Conservation (phyloP, 2,888 invertebrate species). For the Pammene aurita region DNA sequence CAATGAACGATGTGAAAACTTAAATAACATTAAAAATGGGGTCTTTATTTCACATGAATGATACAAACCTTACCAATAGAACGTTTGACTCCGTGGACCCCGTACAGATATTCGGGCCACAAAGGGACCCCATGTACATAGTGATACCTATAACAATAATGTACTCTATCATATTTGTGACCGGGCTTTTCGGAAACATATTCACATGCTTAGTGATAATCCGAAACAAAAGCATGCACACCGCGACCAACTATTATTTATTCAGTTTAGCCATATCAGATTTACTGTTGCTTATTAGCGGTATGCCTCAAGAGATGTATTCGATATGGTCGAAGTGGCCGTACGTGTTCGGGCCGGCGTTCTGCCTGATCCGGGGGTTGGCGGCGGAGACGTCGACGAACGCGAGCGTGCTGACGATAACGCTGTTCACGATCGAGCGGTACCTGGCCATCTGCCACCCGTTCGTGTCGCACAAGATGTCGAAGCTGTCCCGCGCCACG, state of each 20-base stretch:
- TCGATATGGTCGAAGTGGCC: conserved; percentile 90
- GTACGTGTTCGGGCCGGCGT: conserved; percentile 89
- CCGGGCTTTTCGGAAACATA: conserved; percentile 91
- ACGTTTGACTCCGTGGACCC: conserved; percentile 57
- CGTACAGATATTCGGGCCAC: conserved; percentile 69
- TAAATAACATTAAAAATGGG: conserved; percentile 16
- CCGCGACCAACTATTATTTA: conserved; percentile 91
- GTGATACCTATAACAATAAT: conserved; percentile 89
- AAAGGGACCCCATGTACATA: conserved; percentile 83
- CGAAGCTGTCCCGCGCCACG: conserved; percentile 92
- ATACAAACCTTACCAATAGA: conserved; percentile 46
- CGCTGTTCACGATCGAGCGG: conserved; percentile 92
- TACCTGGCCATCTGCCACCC: conserved; percentile 86
- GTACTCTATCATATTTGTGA: conserved; percentile 90
- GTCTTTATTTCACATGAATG: conserved; percentile 24
- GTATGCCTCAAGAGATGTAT: conserved; percentile 92
- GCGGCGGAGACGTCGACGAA: conserved; percentile 92
- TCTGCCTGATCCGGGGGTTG: conserved; percentile 90
- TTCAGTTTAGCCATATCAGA: conserved; percentile 94
- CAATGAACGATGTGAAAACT: neutral
- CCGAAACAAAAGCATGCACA: conserved; percentile 92
- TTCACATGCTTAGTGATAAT: conserved; percentile 93
- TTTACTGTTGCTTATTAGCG: conserved; percentile 88
- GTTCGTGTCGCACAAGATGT: conserved; percentile 90
- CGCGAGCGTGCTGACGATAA: conserved; percentile 90